These are phyloP conservation scores for Agapornis canus DNA, from an alignment of 2,797 vertebrate genomes.

Conservation along the genomic window DNA sequence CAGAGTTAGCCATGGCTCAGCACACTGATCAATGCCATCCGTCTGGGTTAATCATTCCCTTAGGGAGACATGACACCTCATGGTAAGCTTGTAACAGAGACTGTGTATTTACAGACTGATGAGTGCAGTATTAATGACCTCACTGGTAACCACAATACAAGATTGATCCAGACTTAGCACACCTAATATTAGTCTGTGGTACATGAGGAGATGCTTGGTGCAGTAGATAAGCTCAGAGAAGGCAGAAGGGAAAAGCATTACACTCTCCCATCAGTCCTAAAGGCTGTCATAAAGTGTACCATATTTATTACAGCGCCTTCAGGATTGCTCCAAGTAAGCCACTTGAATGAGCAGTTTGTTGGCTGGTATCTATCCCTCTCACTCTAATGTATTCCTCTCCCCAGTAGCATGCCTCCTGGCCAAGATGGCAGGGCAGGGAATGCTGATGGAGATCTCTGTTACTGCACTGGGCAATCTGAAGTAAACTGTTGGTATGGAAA, in stretches of 20 bases:
- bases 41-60: not conserved
- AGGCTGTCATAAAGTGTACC: not conserved
- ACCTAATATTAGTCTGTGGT: not conserved
- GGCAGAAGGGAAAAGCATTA: not conserved
- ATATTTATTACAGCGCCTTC: not conserved
- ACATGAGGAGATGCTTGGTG: not conserved
- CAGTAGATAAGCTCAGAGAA: not conserved
- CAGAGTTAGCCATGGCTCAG: not conserved
- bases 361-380: not conserved
- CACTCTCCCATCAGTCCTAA: accelerated
- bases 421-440: accelerated
- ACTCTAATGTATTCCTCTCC: not conserved
- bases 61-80: not conserved
- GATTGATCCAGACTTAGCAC: not conserved
- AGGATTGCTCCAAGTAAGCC: not conserved
- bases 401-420: not conserved
- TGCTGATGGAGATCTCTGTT: not conserved
- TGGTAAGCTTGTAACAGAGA: not conserved
- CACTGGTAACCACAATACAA: not conserved
- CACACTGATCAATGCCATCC: not conserved
- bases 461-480: not conserved
- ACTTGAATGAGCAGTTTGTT: not conserved
- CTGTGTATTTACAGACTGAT: not conserved
- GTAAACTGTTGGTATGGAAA: not conserved
- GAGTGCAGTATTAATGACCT: not conserved